A percentile compares a stretch with the other conserved stretches of the same genome.
Evolutionary conservation across 2,113 vertebrate genomes (phyloP).

Genomic region (Chloropsis hardwickii): DNA sequence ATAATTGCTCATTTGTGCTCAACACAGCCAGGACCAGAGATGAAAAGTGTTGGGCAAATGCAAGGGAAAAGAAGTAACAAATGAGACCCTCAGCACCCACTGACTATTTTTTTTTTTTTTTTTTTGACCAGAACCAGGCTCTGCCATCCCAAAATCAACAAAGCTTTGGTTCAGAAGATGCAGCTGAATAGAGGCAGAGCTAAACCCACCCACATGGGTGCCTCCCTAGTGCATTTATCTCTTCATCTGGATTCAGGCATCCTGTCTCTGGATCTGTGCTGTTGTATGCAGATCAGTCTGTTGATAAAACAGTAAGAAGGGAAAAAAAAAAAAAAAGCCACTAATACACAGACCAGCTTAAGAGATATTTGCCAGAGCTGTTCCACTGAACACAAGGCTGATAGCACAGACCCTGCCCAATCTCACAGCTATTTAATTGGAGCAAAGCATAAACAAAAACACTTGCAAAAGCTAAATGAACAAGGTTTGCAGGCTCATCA

Average conservation of each 20-base stretch:
- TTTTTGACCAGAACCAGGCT: not conserved
- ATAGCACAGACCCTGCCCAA: not conserved
- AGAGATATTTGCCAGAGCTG: not conserved
- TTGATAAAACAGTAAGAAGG: not conserved
- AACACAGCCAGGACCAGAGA: not conserved
- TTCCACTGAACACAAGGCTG: not conserved
- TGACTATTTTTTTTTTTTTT: not conserved
- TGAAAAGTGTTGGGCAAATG: not conserved
- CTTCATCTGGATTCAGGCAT: not conserved
- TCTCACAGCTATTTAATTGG: slow-evolving; percentile 16
- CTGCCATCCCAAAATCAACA: not conserved
- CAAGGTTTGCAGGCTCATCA: slow-evolving; percentile 30
- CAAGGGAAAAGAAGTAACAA: not conserved
- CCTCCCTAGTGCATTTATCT: not conserved
- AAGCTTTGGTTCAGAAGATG: not conserved
- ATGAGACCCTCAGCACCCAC: not conserved
- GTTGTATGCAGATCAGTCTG: not conserved
- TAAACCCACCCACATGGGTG: not conserved
- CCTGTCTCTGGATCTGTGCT: not conserved
- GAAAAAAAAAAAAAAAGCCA: not conserved
- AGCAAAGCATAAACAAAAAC: slow-evolving; percentile 31
- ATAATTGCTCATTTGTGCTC: not conserved
- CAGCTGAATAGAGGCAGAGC: not conserved
- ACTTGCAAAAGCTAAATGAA: slow-evolving; percentile 2
- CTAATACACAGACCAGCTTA: not conserved